Evolutionary conservation across 2,888 invertebrate genomes (phyloP).

Genomic region (Abscondita cerata): DNA sequence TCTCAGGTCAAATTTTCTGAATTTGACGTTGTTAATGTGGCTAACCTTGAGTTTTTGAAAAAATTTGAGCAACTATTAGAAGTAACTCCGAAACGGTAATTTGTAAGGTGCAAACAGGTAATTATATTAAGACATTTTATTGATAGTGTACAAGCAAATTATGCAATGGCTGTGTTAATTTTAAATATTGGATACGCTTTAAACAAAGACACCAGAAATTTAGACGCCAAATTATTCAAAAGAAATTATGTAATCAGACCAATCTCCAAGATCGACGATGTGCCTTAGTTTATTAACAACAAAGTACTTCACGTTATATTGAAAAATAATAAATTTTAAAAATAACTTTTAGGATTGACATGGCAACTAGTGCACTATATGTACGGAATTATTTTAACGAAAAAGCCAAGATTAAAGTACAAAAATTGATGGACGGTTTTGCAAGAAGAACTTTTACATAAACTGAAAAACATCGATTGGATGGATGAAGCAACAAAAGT

Average conservation of each 20-base stretch:
- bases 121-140: not conserved
- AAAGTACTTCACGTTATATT: too few relatives aligned
- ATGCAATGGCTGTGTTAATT: too few relatives aligned
- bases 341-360: slow-evolving; percentile 62
- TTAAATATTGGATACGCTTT: too few relatives aligned
- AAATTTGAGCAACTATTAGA: slow-evolving; percentile 47
- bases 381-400: slow-evolving; percentile 83
- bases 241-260: slow-evolving; percentile 28
- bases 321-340: too few relatives aligned
- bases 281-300: too few relatives aligned
- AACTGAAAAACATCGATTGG: slow-evolving; percentile 83
- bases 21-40: slow-evolving; percentile 60
- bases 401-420: slow-evolving; percentile 82
- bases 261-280: slow-evolving; percentile 11
- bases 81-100: slow-evolving; percentile 39
- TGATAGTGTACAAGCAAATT: slow-evolving; percentile 79
- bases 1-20: slow-evolving; percentile 45
- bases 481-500: slow-evolving; percentile 66
- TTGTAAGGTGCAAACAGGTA: not conserved
- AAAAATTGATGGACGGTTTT: slow-evolving; percentile 87
- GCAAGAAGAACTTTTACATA: slow-evolving; percentile 79
- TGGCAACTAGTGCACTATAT: slow-evolving; percentile 79
- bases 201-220: too few relatives aligned
- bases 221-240: slow-evolving; percentile 86
- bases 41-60: slow-evolving; percentile 58